A percentile compares a stretch with the other conserved stretches of the same genome.
Conservation (phyloP, 1,140 invertebrate genomes). For the Apis cerana region DNA sequence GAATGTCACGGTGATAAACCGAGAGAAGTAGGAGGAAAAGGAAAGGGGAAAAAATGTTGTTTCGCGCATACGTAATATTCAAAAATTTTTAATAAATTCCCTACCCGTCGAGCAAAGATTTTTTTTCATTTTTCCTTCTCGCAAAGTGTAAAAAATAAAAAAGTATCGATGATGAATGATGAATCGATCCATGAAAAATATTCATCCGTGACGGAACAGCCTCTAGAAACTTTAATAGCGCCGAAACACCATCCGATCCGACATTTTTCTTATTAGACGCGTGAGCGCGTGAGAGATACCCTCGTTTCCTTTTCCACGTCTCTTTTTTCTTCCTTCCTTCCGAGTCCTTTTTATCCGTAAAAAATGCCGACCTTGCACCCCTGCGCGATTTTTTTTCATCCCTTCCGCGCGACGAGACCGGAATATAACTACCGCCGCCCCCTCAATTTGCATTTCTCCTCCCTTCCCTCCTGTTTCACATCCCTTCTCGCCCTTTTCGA, state of each 20-base stretch:
- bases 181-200: no score
- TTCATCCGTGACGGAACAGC: background rate
- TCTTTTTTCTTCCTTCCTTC: background rate
- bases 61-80: background rate
- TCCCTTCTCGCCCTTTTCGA: background rate
- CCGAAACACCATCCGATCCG: constrained; percentile 4
- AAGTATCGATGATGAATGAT: no score
- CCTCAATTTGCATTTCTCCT: constrained; percentile 59
- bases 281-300: background rate
- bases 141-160: no score
- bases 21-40: background rate
- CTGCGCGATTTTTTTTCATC: constrained; percentile 41
- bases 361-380: constrained; percentile 42
- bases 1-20: background rate
- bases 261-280: constrained; percentile 39
- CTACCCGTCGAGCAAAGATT: background rate
- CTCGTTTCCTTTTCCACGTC: background rate
- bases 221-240: background rate
- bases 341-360: constrained; percentile 19
- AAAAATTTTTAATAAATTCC: background rate
- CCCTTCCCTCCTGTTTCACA: background rate
- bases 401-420: constrained; percentile 19
- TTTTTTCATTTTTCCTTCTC: no score
- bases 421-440: constrained; percentile 3
- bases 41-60: background rate